Percentiles rank a stretch among this genome's conserved stretches.
These are phyloP conservation scores for Sarcophaga peregrina DNA, from an alignment of 1,140 invertebrate species.

Conservation along the genomic window DNA sequence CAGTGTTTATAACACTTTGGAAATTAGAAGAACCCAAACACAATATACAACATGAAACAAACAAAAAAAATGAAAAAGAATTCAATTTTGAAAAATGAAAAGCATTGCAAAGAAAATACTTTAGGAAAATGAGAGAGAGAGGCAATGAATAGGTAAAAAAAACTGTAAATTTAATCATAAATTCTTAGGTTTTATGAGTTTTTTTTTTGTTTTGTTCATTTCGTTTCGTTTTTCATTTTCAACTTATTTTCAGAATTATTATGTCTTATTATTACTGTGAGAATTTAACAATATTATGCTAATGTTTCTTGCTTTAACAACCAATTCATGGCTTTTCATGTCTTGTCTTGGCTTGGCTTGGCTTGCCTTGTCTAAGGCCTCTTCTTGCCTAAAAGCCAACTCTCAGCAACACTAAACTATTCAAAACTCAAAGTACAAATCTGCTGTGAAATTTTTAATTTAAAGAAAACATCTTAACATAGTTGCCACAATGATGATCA, in stretches of 20 bases:
- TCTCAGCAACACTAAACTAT: too few species aligned
- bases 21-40: too few species aligned
- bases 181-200: background rate
- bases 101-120: background rate
- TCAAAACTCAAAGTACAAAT: too few species aligned
- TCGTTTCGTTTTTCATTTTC: too few species aligned
- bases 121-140: background rate
- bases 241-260: too few species aligned
- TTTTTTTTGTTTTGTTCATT: too few species aligned
- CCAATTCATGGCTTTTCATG: background rate
- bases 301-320: constrained; percentile 18
- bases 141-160: background rate
- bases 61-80: background rate
- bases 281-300: constrained; percentile 37
- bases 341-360: too few species aligned
- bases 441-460: too few species aligned
- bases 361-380: background rate
- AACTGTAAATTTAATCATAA: constrained; percentile 38
- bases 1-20: background rate
- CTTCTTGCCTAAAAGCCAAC: background rate
- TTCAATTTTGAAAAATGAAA: too few species aligned
- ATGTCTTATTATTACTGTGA: constrained; percentile 25
- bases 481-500: too few species aligned
- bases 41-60: background rate
- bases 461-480: too few species aligned